phyloP scores from a whole-genome alignment of 2,888 invertebrate genomes.

The Eristalis arbustorum region DNA sequence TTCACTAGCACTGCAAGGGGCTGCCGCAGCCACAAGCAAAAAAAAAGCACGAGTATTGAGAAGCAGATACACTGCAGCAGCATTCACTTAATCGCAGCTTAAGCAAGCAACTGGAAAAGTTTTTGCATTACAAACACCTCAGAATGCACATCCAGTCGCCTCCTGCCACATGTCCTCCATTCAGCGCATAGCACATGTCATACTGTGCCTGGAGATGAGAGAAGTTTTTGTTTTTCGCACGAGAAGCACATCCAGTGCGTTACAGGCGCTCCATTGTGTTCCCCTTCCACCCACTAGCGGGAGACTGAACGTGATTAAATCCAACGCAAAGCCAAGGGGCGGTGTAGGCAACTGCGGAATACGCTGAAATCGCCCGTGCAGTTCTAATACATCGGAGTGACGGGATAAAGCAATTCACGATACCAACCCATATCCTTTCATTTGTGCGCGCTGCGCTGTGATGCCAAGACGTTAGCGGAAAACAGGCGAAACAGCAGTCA shows the following conservation, averaged over 20 bases:
- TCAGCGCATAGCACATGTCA: neutral
- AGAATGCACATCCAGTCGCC: conserved; percentile 39
- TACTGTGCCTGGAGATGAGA: neutral
- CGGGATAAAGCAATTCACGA: conserved; percentile 27
- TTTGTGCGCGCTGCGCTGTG: conserved; percentile 5
- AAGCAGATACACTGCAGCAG: conserved; percentile 5
- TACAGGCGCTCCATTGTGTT: neutral
- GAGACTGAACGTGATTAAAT: conserved; percentile 52
- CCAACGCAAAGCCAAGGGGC: conserved; percentile 6
- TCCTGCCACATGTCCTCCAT: conserved; percentile 1
- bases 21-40: neutral
- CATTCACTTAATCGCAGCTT: conserved; percentile 47
- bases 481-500: neutral
- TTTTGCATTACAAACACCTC: conserved; percentile 65
- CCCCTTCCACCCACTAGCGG: neutral
- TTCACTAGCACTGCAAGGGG: neutral
- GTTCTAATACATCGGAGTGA: conserved; percentile 34
- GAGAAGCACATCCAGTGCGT: conserved; percentile 7
- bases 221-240: conserved; percentile 18
- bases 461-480: neutral
- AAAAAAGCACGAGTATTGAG: neutral
- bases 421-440: conserved; percentile 10
- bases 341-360: conserved; percentile 32
- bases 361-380: conserved; percentile 35
- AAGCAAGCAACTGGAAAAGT: conserved; percentile 56